Base-by-base conservation (phyloP, 2,888 invertebrate species). In the Agonopterix alstromeriana region DNA sequence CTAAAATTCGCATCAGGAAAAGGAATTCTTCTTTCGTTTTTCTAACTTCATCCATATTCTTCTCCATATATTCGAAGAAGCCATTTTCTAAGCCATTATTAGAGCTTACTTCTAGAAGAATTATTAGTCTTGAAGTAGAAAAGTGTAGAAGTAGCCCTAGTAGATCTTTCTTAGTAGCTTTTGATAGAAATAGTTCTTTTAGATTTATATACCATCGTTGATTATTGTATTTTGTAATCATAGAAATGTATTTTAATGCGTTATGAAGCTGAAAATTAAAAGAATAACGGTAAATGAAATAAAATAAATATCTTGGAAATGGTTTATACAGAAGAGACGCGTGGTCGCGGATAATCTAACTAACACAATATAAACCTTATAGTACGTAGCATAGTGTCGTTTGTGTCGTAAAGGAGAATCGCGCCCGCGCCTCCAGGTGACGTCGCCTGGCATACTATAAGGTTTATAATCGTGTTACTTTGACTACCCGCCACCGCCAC, bases 201-300 rank as follows among this genome's bases (percentile, higher is more conserved):
- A 85, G 46, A 14, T 81, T 77, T 5, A 58, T 10, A 8, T 63
- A 77, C 83, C 82, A 84, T 1, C 55, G 58, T 47, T 82, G 84
- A 0, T 65, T 59, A 1, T 58, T 67, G 48, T 65, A 79, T 17
- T 57, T 71, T 0, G 80, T 80, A 11, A 77, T 55, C 8, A 53
- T 48, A 0, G 82, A 66, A 49, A 85, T 72, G 10, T 73, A 58
- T 46, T 70, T 77, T 10, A 86, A 47, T 0, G 81, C 70, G 3
- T 64, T 65, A 51, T 87, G 83, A 0, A 87, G 47, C 87, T 87
- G 70, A 44, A 77, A 46, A 44, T 42, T 47, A 27, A 27, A 27
- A 27, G 5, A 27, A 27, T 5, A 27, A 5, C 5, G 27, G 27
- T 27, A 27, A 27, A 5, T 27, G 7, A 27, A 27, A 27, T 17